Evolutionary conservation across 1,140 invertebrate genomes (phyloP).

Genomic region (Micrasema longulum): DNA sequence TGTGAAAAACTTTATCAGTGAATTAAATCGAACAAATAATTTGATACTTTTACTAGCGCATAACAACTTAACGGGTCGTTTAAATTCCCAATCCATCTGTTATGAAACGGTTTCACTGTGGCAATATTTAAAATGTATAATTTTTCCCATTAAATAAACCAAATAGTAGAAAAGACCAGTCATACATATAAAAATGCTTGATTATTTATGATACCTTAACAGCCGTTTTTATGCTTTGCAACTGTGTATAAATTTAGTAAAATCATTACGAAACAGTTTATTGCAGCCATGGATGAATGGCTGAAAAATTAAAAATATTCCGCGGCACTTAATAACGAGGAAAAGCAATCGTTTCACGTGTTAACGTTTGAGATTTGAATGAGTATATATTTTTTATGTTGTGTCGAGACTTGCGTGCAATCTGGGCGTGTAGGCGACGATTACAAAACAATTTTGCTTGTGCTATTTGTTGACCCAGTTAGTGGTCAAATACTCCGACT

Average conservation of each 20-base stretch:
- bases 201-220: not conserved
- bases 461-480: slow-evolving; percentile 36
- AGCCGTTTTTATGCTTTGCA: not conserved
- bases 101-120: slow-evolving; percentile 17
- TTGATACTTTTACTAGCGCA: not conserved
- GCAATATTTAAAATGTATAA: slow-evolving; percentile 3
- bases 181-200: not conserved
- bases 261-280: slow-evolving; percentile 31
- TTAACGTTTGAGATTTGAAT: not conserved
- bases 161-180: not conserved
- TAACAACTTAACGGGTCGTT: not conserved
- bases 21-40: not conserved
- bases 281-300: slow-evolving; percentile 23
- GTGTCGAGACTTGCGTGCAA: not conserved
- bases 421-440: not conserved
- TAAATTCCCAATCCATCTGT: not conserved
- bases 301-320: not conserved
- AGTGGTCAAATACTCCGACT: slow-evolving; percentile 37
- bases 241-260: slow-evolving; percentile 8
- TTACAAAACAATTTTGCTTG: slow-evolving; percentile 30
- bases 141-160: not conserved
- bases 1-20: not conserved
- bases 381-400: not conserved
- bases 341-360: not conserved
- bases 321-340: not conserved